phyloP scores from a whole-genome alignment of 2,888 invertebrate species.

The Plebejus melissa region DNA sequence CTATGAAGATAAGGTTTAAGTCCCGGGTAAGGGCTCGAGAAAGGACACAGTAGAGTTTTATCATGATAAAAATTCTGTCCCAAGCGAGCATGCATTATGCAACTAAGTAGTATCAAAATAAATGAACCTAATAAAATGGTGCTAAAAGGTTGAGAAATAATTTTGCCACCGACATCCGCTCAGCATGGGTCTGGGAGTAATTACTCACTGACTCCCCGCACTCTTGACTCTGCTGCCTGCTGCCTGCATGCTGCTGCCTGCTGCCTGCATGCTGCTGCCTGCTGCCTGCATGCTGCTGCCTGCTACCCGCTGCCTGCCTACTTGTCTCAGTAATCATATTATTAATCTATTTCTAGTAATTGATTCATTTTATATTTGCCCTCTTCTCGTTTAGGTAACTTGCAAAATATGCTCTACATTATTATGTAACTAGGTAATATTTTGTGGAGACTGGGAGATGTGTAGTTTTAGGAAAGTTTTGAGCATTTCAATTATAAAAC shows the following conservation, averaged over 20 bases:
- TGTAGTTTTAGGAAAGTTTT: too few relatives aligned
- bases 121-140: not conserved
- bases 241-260: not conserved
- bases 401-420: too few relatives aligned
- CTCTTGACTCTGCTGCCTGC: not conserved
- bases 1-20: too few relatives aligned
- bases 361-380: not conserved
- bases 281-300: not conserved
- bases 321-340: not conserved
- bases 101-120: conserved; percentile 6
- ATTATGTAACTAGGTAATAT: too few relatives aligned
- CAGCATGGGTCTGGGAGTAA: conserved; percentile 3
- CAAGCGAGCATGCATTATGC: not conserved
- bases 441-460: too few relatives aligned
- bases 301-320: not conserved
- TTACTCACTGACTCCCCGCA: conserved; percentile 1
- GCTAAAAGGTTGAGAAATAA: not conserved
- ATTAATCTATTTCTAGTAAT: not conserved
- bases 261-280: not conserved
- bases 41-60: too few relatives aligned
- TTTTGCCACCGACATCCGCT: conserved; percentile 10
- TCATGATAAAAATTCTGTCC: too few relatives aligned
- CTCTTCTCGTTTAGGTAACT: not conserved
- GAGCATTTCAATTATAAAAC: too few relatives aligned
- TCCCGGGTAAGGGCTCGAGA: too few relatives aligned